phyloP scores from a whole-genome alignment of 2,797 vertebrate genomes.

The Corythornis leucogaster region DNA sequence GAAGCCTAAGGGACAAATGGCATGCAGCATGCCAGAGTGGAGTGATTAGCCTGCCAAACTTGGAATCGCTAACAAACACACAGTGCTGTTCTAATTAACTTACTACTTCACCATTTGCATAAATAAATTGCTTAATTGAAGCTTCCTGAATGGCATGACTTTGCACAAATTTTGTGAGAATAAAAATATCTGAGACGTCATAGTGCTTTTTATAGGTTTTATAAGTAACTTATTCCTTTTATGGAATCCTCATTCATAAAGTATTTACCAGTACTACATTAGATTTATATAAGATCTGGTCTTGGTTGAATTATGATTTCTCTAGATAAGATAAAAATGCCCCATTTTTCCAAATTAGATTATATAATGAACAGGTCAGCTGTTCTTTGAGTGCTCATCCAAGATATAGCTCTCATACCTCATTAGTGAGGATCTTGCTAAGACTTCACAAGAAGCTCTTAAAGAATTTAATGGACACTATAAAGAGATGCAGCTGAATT shows the following conservation, averaged over 20 bases:
- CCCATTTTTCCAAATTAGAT: not conserved
- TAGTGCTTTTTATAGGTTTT: not conserved
- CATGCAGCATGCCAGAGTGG: slow-evolving; percentile 28
- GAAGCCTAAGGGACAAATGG: slow-evolving; percentile 60
- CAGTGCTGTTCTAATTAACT: slow-evolving; percentile 67
- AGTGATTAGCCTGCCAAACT: slow-evolving; percentile 59
- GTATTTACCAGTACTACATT: not conserved
- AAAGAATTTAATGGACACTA: slow-evolving; percentile 57
- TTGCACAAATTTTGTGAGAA: slow-evolving; percentile 40
- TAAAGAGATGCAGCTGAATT: slow-evolving; percentile 63
- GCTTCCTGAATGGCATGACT: slow-evolving; percentile 42
- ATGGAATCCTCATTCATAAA: not conserved
- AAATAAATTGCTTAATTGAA: slow-evolving; percentile 60
- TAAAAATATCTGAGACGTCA: not conserved
- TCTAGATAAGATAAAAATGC: not conserved
- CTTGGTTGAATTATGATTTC: not conserved
- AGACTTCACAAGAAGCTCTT: slow-evolving; percentile 39
- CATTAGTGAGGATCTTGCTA: slow-evolving; percentile 34
- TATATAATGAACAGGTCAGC: slow-evolving; percentile 19
- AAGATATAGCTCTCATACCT: slow-evolving; percentile 36
- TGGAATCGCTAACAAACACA: slow-evolving; percentile 61
- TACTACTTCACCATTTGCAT: slow-evolving; percentile 64
- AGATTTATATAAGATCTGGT: not conserved
- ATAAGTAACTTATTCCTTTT: not conserved
- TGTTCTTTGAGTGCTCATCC: not conserved